Conservation (phyloP, 37 sponge, comb jelly and placozoan species). For the Aphrocallistes beatrix region DNA sequence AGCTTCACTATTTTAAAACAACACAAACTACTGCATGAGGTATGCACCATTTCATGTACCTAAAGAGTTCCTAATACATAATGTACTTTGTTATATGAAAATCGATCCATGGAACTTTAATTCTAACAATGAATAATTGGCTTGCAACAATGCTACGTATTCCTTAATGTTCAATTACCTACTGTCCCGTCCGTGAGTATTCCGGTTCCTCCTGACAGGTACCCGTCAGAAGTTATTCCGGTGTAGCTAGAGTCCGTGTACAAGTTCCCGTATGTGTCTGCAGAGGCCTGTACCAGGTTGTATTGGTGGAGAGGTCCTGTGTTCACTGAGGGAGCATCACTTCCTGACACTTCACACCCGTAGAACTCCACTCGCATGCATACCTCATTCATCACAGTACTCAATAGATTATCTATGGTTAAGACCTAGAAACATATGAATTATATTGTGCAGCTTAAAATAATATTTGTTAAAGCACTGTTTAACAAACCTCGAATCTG, state of each 20-base stretch:
- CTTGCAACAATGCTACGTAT: too few species aligned
- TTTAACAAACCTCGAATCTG: background rate
- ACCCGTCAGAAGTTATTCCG: background rate
- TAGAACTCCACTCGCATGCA: background rate
- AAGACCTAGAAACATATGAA: background rate
- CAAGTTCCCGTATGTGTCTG: background rate
- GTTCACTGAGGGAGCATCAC: background rate
- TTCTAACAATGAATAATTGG: too few species aligned
- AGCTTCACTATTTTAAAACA: too few species aligned
- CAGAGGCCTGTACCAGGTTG: background rate
- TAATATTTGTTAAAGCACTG: background rate
- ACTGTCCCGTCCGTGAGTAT: background rate
- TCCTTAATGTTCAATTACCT: background rate
- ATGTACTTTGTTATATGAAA: too few species aligned
- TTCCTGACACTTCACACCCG: background rate
- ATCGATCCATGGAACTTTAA: too few species aligned
- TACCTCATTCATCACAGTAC: background rate
- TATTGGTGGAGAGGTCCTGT: background rate
- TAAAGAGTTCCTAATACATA: too few species aligned
- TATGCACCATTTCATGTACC: too few species aligned
- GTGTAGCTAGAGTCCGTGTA: background rate
- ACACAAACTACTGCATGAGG: too few species aligned
- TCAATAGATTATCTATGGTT: background rate
- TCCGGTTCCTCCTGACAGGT: background rate
- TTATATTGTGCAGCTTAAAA: background rate